Base-by-base conservation (phyloP, 2,888 invertebrate genomes). In the Incurvaria masculella region DNA sequence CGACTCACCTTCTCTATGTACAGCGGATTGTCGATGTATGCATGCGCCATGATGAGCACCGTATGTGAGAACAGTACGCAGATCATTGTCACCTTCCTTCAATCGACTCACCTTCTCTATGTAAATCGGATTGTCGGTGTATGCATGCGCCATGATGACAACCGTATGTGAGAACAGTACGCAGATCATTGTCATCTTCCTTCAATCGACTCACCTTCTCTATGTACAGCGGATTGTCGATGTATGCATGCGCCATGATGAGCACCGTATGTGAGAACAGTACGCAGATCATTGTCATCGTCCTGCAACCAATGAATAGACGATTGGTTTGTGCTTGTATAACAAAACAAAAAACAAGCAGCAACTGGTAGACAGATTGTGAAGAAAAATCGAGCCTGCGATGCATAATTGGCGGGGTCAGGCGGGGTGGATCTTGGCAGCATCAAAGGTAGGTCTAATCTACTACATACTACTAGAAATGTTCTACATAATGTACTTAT, bases 51-150 rank as follows among this genome's bases (percentile, higher is more conserved):
- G 1, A 67, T 49, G 0, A 76, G 62, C 1, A 63, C 62, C 0
- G 68, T 63, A 54, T 78, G 78, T 1, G 75, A 75, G 56, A 78
- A 76, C 23, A 75, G 60, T 1, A 78, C 73, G 55, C 72, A 69
- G 2, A 68, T 3, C 8, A 33, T 8, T 3, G 33, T 33, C 33
- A 33, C 14, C 33, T 8, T 33, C 33, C 33, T 33, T 10, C 10
- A 43, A 41, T 27, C 10, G 27, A 27, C 10, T 45, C 17, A 78
- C 78, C 64, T 59, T 66, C 57, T 76, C 76, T 19, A 73, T 33
- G 33, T 66, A 74, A 1, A 65, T 51, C 1, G 78, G 75, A 51
- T 78, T 76, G 1, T 61, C 58, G 1, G 72, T 57, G 49, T 68
- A 76, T 0, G 64, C 56, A 21, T 49, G 55, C 0, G 68, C 61